Percentiles rank a stretch among this genome's conserved stretches.
Evolutionary conservation across 2,888 invertebrate species (phyloP).

Genomic region (Tachina grossa): DNA sequence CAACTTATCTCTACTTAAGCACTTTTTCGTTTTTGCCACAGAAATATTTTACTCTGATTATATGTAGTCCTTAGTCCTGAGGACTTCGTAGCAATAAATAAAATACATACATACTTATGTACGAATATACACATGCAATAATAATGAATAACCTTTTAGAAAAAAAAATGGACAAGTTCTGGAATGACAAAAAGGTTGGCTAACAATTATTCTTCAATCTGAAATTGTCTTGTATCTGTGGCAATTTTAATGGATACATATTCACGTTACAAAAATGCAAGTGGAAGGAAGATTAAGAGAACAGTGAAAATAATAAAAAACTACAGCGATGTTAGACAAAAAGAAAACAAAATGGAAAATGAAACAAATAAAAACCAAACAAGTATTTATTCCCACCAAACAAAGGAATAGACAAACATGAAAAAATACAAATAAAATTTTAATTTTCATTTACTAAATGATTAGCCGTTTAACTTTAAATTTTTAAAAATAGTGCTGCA

Average conservation of each 20-base stretch:
- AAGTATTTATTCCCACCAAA: slow-evolving; percentile 52
- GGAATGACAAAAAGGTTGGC: slow-evolving; percentile 67
- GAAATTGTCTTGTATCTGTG: slow-evolving; percentile 31
- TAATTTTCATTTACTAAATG: slow-evolving; percentile 19
- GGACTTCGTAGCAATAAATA: slow-evolving; percentile 25
- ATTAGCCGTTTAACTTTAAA: slow-evolving; percentile 21
- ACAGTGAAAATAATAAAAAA: slow-evolving; percentile 35
- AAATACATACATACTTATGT: too few species aligned
- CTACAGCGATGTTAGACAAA: slow-evolving; percentile 8
- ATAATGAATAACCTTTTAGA: slow-evolving; percentile 8
- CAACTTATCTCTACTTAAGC: too few species aligned
- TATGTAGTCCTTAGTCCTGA: background rate
- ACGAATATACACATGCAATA: background rate
- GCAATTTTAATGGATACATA: slow-evolving; percentile 60
- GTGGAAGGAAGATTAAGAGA: slow-evolving; percentile 41
- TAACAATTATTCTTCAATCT: slow-evolving; percentile 59
- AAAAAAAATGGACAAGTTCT: slow-evolving; percentile 37
- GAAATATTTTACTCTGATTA: background rate
- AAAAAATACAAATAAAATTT: background rate
- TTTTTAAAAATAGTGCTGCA: slow-evolving; percentile 4
- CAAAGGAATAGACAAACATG: background rate
- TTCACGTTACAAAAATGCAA: background rate
- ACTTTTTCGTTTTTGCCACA: too few species aligned
- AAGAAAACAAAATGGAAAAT: slow-evolving; percentile 37
- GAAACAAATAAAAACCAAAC: slow-evolving; percentile 36